phyloP scores from a whole-genome alignment of 2,797 vertebrate species.

The Crenichthys baileyi region DNA sequence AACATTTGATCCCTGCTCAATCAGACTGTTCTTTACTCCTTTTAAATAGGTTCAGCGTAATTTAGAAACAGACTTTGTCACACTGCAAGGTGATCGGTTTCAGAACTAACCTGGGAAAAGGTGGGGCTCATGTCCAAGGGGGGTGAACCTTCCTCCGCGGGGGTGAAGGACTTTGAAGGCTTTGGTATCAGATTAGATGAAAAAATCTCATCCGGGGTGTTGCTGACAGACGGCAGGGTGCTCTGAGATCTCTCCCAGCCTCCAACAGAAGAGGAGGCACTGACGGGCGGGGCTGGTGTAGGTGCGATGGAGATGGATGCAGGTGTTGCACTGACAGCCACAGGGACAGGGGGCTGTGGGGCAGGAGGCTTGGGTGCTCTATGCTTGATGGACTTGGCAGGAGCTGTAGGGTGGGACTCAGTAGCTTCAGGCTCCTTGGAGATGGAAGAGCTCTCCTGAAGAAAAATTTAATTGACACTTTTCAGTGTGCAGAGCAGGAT shows the following conservation, averaged over 20 bases:
- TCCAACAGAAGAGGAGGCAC: slow-evolving; percentile 53
- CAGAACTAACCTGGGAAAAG: slow-evolving; percentile 84
- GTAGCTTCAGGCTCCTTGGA: slow-evolving; percentile 63
- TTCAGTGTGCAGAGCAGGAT: too few relatives aligned
- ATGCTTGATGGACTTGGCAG: slow-evolving; percentile 69
- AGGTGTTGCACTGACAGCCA: slow-evolving; percentile 38
- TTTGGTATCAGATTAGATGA: slow-evolving; percentile 77
- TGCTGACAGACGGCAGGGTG: slow-evolving; percentile 76
- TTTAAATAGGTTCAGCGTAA: not conserved
- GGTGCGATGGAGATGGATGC: slow-evolving; percentile 70
- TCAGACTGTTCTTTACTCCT: too few relatives aligned
- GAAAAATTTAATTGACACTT: not conserved
- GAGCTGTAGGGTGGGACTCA: slow-evolving; percentile 62
- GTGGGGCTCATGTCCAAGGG: slow-evolving; percentile 66
- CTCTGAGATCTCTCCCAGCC: slow-evolving; percentile 86
- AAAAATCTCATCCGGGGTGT: slow-evolving; percentile 80
- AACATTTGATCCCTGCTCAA: not conserved
- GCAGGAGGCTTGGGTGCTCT: slow-evolving; percentile 81
- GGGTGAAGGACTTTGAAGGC: slow-evolving; percentile 36
- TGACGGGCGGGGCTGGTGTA: slow-evolving; percentile 42
- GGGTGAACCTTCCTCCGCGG: slow-evolving; percentile 40
- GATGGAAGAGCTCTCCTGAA: slow-evolving; percentile 52
- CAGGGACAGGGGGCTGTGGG: slow-evolving; percentile 58
- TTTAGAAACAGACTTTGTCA: not conserved
- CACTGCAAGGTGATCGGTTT: not conserved